These are phyloP conservation scores for Amazona vittata DNA, from an alignment of 2,113 vertebrate genomes.

Conservation along the genomic window DNA sequence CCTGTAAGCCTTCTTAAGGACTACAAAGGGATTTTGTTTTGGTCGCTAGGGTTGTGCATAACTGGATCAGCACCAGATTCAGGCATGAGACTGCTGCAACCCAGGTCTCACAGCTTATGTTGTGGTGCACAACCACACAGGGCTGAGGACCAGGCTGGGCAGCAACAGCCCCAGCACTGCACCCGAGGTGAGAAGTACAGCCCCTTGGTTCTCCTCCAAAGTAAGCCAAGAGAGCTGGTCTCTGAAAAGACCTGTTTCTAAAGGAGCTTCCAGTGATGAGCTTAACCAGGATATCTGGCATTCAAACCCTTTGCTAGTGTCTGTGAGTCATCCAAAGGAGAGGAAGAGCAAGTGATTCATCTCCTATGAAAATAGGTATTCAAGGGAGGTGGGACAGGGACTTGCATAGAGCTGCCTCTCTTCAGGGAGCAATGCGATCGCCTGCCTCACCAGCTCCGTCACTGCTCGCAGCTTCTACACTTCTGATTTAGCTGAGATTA, in stretches of 20 bases:
- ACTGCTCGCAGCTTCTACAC: not conserved
- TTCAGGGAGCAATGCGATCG: not conserved
- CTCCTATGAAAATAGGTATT: not conserved
- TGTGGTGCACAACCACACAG: not conserved
- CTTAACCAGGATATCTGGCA: not conserved
- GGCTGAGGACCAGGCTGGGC: not conserved
- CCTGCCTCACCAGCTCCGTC: not conserved
- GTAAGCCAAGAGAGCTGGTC: fast-evolving
- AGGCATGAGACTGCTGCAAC: not conserved
- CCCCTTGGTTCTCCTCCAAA: not conserved
- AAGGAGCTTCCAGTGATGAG: not conserved
- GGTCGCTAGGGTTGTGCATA: not conserved
- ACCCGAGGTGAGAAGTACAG: not conserved
- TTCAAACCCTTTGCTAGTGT: not conserved
- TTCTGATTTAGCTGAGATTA: not conserved
- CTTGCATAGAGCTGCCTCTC: not conserved
- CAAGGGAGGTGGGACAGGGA: not conserved
- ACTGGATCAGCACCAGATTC: not conserved
- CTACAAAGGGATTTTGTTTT: not conserved
- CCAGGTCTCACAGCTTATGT: not conserved
- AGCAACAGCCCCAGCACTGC: not conserved
- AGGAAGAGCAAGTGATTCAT: conserved; percentile 28
- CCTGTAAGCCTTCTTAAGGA: not conserved
- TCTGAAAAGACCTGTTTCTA: not conserved
- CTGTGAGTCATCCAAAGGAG: conserved; percentile 15